Evolutionary conservation across 2,888 invertebrate species (phyloP).

Genomic region (Physocephala rufipes): DNA sequence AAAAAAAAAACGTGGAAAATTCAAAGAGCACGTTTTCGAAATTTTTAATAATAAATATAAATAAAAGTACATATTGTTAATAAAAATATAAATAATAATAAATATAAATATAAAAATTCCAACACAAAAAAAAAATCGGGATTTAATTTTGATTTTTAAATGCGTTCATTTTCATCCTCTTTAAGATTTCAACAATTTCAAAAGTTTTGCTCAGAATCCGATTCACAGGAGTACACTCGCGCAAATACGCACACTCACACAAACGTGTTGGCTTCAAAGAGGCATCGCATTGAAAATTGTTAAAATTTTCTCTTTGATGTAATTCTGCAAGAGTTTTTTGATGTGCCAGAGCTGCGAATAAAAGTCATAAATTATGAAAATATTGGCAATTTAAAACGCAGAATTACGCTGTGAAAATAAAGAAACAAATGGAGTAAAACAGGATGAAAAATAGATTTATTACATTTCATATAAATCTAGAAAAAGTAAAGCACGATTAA

Average conservation of each 20-base stretch:
- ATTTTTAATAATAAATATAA: not conserved
- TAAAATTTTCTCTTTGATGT: slow-evolving; percentile 4
- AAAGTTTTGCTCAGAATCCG: too few species aligned
- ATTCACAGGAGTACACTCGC: too few species aligned
- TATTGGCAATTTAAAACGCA: not conserved
- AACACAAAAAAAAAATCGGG: not conserved
- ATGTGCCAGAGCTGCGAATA: not conserved
- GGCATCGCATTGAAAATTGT: not conserved
- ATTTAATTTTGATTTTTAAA: too few species aligned
- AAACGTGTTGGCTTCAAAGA: not conserved
- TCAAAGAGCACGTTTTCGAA: not conserved
- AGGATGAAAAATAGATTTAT: too few species aligned
- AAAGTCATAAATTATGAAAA: slow-evolving; percentile 5
- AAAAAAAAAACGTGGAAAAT: not conserved
- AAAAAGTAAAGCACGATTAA: too few species aligned
- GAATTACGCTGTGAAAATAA: not conserved
- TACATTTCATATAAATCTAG: too few species aligned
- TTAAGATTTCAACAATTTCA: too few species aligned
- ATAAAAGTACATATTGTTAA: too few species aligned
- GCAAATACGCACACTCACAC: not conserved
- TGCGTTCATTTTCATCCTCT: too few species aligned
- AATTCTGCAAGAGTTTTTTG: not conserved
- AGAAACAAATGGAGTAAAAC: not conserved
- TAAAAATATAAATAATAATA: too few species aligned
- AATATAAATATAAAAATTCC: too few species aligned